Conservation (phyloP, 2,888 invertebrate species). For the Philopedon plagiatum region DNA sequence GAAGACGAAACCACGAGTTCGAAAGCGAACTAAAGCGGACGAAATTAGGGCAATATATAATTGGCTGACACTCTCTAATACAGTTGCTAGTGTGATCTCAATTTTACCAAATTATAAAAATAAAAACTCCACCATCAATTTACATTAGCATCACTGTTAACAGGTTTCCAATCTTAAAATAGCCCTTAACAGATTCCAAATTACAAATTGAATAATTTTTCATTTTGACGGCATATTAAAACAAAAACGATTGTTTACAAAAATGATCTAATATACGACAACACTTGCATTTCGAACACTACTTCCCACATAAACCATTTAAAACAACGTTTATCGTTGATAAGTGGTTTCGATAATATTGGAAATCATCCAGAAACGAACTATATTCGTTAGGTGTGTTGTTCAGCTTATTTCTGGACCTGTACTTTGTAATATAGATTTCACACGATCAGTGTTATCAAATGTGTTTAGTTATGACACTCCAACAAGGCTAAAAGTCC, state of each 20-base stretch:
- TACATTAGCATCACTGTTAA: constrained; percentile 17
- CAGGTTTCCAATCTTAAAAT: constrained; percentile 21
- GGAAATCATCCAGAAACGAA: constrained; percentile 63
- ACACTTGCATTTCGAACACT: not conserved
- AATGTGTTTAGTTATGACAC: constrained; percentile 36
- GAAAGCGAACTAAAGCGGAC: too few species aligned
- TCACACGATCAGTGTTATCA: constrained; percentile 60
- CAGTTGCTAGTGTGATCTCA: not conserved
- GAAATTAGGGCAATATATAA: too few species aligned
- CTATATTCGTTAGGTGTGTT: constrained; percentile 60
- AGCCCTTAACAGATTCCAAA: constrained; percentile 18
- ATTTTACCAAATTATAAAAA: constrained; percentile 5
- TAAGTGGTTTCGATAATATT: constrained; percentile 59
- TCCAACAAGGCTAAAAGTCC: constrained; percentile 18
- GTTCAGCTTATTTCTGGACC: constrained; percentile 65
- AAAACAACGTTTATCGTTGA: constrained; percentile 57
- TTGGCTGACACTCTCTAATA: not conserved
- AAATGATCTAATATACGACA: constrained; percentile 41
- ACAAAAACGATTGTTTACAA: constrained; percentile 29
- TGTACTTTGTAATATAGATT: constrained; percentile 62
- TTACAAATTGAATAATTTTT: constrained; percentile 19
- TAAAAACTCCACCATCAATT: constrained; percentile 16
- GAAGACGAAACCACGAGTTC: too few species aligned
- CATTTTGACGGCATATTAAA: constrained; percentile 11
- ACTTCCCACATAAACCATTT: constrained; percentile 22